Conservation (phyloP, 2,888 invertebrate species). For the Digitonthophagus gazella region DNA sequence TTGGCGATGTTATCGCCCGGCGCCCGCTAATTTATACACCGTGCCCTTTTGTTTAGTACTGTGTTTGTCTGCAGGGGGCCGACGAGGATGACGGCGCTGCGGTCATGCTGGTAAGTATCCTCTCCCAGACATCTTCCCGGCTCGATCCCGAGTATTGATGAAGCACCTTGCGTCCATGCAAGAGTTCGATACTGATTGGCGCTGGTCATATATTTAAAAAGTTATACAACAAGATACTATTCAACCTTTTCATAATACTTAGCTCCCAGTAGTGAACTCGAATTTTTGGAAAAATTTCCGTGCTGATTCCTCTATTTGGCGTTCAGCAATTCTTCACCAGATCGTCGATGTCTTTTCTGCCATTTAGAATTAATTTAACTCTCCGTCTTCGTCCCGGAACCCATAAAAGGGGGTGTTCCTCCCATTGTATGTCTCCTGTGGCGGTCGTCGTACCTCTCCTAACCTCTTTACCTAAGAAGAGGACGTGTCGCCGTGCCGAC, state of each 20-base stretch:
- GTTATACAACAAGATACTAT: too few relatives aligned
- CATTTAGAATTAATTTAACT: constrained; percentile 6
- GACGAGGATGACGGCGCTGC: constrained; percentile 74
- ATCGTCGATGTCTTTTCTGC: not conserved
- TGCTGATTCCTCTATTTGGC: too few relatives aligned
- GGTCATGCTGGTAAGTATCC: constrained; percentile 67
- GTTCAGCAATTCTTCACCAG: too few relatives aligned
- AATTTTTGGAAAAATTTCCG: too few relatives aligned
- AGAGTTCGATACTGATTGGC: not conserved
- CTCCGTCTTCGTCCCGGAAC: not conserved
- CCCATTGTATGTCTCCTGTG: constrained; percentile 1
- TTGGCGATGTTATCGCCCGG: constrained; percentile 47
- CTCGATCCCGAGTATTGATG: not conserved
- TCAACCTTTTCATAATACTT: too few relatives aligned
- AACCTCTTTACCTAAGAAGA: constrained; percentile 10
- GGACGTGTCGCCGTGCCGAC: constrained; percentile 6
- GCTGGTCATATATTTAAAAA: not conserved
- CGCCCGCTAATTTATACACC: constrained; percentile 51
- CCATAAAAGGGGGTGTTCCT: constrained; percentile 3
- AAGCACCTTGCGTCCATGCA: not conserved
- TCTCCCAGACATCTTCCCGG: constrained; percentile 1
- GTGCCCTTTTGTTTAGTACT: constrained; percentile 50
- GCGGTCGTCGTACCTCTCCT: constrained; percentile 1
- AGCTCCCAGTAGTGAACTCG: too few relatives aligned
- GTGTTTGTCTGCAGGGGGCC: constrained; percentile 61